phyloP scores from a whole-genome alignment of 1,140 invertebrate genomes.

The Ruditapes philippinarum region DNA sequence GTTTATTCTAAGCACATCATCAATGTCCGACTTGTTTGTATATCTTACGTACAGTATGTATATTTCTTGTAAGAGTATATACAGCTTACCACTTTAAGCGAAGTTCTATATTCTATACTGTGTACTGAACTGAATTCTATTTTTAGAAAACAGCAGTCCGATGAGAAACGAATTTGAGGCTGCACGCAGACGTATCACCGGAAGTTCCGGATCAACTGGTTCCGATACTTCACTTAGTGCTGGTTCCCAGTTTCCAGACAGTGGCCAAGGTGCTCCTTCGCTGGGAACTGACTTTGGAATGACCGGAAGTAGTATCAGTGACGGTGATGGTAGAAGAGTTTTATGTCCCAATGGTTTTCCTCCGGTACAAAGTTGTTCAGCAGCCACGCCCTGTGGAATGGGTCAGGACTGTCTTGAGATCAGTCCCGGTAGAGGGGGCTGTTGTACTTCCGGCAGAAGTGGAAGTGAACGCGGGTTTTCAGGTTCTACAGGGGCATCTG shows the following conservation, averaged over 20 bases:
- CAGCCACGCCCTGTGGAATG: background rate
- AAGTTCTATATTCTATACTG: too few relatives aligned
- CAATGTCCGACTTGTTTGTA: too few relatives aligned
- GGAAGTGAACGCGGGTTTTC: background rate
- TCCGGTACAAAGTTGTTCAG: background rate
- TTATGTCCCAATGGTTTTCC: background rate
- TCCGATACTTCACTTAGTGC: background rate
- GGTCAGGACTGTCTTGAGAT: background rate
- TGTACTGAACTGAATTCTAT: too few relatives aligned
- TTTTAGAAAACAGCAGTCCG: constrained; percentile 44
- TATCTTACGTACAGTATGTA: too few relatives aligned
- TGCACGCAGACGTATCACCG: background rate
- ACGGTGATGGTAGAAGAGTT: background rate
- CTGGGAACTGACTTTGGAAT: constrained; percentile 35
- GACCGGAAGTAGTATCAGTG: background rate
- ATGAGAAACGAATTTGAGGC: constrained; percentile 30
- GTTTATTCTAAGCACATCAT: too few relatives aligned
- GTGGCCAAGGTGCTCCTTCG: too few relatives aligned
- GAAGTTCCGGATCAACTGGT: background rate
- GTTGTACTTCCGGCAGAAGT: background rate
- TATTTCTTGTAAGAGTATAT: too few relatives aligned
- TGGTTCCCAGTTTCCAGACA: background rate
- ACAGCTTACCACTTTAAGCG: too few relatives aligned
- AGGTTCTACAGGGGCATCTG: background rate
- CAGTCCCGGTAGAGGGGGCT: background rate